Base-by-base conservation (phyloP, 1,140 invertebrate genomes). In the Thaumatotibia leucotreta region DNA sequence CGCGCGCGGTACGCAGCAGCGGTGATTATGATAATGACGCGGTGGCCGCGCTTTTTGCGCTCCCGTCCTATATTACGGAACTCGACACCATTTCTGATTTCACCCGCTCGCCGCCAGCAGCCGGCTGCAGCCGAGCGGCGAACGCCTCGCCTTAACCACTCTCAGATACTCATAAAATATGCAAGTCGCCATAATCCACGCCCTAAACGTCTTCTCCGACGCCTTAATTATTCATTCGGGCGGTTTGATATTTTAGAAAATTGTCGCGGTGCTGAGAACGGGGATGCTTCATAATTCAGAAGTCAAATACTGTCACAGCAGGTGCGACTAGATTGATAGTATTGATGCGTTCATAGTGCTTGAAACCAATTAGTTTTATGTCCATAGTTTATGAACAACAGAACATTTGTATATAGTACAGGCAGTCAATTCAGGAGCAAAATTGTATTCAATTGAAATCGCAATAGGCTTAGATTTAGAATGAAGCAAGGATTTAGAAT, bases 11-110 rank as follows among this genome's bases (percentile, higher is more conserved):
- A 84, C 85, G 85, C 86, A 83, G 83, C 80, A 72, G 67, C 79
- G 77, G 85, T 91, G 86, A 91, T 91, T 90, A 90, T 90, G 80
- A 86, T 90, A 90, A 90, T 90, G 88, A 88, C 80, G 82, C 73
- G 82, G 81, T 88, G 67, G 84, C 82, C 86, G 83, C 82, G 86
- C 86, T 89, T 91, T 91, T 91, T 89, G 79, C 80, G 80, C 72
- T 74, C 72, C 68, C 77, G 75, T 74, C 76, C 80, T 85, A 86
- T 81, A 83, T 83, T 78, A 77, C 75, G 76, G 72, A 80, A 74
- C 81, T 85, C 81, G 77, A 86, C 83, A 86, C 83, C 72, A 70
- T 88, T 80, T 79, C 69, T 76, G 79, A 82, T 84, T 79, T 77
- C 63, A 66, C 65, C 63, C 62, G 71, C 65, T 74, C 72, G 65